Base-by-base conservation (phyloP, 2,888 invertebrate genomes). In the Chrysina gloriosa region DNA sequence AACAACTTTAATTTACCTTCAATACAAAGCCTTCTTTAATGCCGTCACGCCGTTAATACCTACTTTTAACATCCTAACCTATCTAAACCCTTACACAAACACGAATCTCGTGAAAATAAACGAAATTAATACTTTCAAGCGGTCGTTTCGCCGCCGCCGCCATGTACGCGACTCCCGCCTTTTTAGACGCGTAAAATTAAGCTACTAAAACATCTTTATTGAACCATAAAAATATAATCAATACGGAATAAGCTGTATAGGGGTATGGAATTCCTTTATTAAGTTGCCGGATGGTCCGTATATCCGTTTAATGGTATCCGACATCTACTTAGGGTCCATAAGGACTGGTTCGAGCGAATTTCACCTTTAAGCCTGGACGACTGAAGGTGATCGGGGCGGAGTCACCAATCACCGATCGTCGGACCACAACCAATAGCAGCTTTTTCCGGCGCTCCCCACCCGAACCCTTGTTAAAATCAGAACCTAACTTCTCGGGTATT, bases 241-340 rank as follows among this genome's bases (percentile, higher is more conserved):
- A 81, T 80, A 80, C 79, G 70, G 75, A 77, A 79, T 80, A 78
- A 79, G 78, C 77, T 73, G 68, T 25, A 69, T 56, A 65, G 63
- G 63, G 16, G 50, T 39, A 56, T 34, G 48, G 50, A 58, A 65
- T 70, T 72, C 67, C 69, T 73, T 77, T 78, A 77, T 78, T 78
- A 79, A 76, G 77, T 77, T 72, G 74, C 70, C 74, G 74, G 76
- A 78, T 77, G 73, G 77, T 72, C 77, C 76, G 75, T 77, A 79
- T 75, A 78, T 78, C 75, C 75, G 75, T 75, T 76, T 82, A 82
- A 82, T 82, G 76, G 75, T 72, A 75, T 73, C 79, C 77, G 82
- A 82, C 81, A 81, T 78, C 76, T 81, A 81, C 79, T 82, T 76
- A 82, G 76, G 75, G 79, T 74, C 76, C 77, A 82, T 83, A 81